These are phyloP conservation scores for Octomys mimax DNA, from an alignment of 2,797 vertebrate genomes.

Conservation along the genomic window DNA sequence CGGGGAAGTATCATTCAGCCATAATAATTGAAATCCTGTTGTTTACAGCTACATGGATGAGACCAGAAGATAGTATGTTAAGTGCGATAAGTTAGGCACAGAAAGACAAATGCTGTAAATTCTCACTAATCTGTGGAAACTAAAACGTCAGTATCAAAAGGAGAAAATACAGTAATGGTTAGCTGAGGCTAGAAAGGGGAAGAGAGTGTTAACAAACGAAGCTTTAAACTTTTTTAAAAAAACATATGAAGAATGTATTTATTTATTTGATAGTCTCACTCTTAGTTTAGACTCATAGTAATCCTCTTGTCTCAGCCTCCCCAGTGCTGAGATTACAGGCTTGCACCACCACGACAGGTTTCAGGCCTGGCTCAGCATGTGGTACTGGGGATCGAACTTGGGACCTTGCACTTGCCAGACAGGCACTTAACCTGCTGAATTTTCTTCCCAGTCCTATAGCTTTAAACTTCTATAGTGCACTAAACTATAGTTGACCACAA, in stretches of 20 bases:
- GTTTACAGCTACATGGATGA: neutral
- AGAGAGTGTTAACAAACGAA: neutral
- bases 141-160: neutral
- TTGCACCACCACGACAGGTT: too few relatives aligned
- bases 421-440: too few relatives aligned
- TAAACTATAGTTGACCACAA: neutral
- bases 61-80: neutral
- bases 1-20: neutral
- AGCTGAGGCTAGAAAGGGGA: too few relatives aligned
- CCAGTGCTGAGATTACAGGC: too few relatives aligned
- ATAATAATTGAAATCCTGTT: neutral
- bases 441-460: neutral
- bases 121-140: neutral
- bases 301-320: too few relatives aligned
- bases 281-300: too few relatives aligned
- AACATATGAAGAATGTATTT: too few relatives aligned
- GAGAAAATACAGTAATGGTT: neutral
- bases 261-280: too few relatives aligned
- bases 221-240: neutral
- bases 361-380: too few relatives aligned
- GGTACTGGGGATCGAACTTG: too few relatives aligned
- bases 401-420: too few relatives aligned
- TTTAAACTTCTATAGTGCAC: neutral
- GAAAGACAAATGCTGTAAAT: neutral
- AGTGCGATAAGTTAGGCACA: neutral